phyloP scores from a whole-genome alignment of 2,797 vertebrate species.

The Myotis findleyi region DNA sequence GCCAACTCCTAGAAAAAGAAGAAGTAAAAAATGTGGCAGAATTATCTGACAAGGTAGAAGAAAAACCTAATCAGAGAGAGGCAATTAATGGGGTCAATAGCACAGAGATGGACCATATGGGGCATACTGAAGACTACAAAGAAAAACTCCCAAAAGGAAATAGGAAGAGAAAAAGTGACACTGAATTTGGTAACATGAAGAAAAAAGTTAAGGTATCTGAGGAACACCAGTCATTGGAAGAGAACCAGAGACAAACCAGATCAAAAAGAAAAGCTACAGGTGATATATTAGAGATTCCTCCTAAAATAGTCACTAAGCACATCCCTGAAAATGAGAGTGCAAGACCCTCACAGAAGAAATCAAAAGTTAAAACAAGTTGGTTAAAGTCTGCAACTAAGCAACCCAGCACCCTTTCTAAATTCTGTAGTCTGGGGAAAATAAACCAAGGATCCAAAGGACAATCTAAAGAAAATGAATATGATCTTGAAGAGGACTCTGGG shows the following conservation, averaged over 20 bases:
- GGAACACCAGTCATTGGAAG: slow-evolving; percentile 85
- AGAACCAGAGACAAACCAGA: slow-evolving; percentile 91
- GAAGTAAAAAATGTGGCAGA: slow-evolving; percentile 82
- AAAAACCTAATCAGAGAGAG: slow-evolving; percentile 69
- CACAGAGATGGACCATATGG: slow-evolving; percentile 44
- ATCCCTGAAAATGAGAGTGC: slow-evolving; percentile 81
- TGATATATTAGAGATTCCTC: slow-evolving; percentile 84
- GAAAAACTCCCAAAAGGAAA: slow-evolving; percentile 88
- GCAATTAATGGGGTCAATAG: slow-evolving; percentile 60
- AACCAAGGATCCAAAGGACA: slow-evolving; percentile 86
- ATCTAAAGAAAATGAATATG: slow-evolving; percentile 82
- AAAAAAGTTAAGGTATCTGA: slow-evolving; percentile 95
- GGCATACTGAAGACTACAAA: slow-evolving; percentile 65
- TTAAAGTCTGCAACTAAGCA: slow-evolving; percentile 93
- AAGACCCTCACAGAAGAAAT: slow-evolving; percentile 91
- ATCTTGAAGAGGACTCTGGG: slow-evolving; percentile 69
- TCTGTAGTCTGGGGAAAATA: slow-evolving; percentile 94
- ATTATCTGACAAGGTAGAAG: slow-evolving; percentile 77
- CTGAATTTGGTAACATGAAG: slow-evolving; percentile 94
- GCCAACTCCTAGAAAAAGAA: slow-evolving; percentile 94
- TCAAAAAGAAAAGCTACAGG: slow-evolving; percentile 94
- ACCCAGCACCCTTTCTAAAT: slow-evolving; percentile 97
- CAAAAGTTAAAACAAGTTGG: slow-evolving; percentile 92
- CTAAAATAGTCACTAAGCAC: slow-evolving; percentile 84
- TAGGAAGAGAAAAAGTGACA: slow-evolving; percentile 96